A percentile compares a stretch with the other conserved stretches of the same genome.
These are phyloP conservation scores for Rotaria sp. DNA, from an alignment of 2,888 invertebrate species.

Conservation along the genomic window DNA sequence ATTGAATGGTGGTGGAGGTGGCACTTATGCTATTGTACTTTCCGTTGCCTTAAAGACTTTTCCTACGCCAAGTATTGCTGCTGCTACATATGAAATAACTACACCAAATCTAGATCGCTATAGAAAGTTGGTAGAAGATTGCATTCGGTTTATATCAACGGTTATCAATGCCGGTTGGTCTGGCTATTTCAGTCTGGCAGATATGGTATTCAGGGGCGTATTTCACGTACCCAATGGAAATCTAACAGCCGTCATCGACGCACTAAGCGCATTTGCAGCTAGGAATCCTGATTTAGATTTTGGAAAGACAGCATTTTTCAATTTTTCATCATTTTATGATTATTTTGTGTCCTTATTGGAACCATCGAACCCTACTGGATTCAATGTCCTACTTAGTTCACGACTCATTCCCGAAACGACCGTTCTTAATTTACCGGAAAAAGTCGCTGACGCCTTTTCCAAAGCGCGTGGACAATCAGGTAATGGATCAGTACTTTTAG, in stretches of 20 bases:
- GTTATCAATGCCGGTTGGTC: neutral
- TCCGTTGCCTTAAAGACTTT: neutral
- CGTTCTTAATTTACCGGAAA: neutral
- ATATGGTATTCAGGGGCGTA: neutral
- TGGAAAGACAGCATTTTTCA: neutral
- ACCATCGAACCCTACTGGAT: neutral
- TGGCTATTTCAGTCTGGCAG: neutral
- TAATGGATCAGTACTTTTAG: neutral
- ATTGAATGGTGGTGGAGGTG: constrained; percentile 43
- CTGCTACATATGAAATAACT: neutral
- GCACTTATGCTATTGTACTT: constrained; percentile 43
- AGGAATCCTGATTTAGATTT: neutral
- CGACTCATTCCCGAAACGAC: neutral
- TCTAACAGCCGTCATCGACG: neutral
- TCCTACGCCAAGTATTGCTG: neutral
- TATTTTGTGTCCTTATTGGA: neutral
- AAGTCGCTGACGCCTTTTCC: neutral
- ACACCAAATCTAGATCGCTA: neutral
- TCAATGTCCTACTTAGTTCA: neutral
- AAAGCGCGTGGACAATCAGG: neutral
- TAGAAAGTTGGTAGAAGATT: neutral
- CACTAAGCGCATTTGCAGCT: neutral
- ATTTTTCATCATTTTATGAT: neutral
- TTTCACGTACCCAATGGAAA: neutral
- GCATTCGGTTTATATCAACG: neutral